These are phyloP conservation scores for Epirrhoe alternata DNA, from an alignment of 2,888 invertebrate genomes.

Conservation along the genomic window DNA sequence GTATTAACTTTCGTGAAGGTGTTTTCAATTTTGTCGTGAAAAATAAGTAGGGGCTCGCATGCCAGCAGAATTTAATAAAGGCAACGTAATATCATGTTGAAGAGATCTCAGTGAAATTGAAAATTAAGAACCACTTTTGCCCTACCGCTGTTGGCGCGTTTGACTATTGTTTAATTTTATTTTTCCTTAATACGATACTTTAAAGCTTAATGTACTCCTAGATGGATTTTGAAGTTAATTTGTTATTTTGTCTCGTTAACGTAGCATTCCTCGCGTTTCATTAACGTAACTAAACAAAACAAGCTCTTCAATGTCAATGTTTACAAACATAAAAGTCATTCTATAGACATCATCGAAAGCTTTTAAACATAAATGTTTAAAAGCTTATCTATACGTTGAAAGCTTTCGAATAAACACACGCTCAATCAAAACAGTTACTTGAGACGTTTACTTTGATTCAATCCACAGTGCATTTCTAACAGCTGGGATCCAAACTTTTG, in stretches of 20 bases:
- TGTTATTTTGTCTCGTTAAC: constrained; percentile 41
- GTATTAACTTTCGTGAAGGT: constrained; percentile 65
- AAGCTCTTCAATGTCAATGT: constrained; percentile 20
- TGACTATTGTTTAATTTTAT: constrained; percentile 50
- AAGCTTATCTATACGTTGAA: constrained; percentile 13
- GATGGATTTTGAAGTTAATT: constrained; percentile 42
- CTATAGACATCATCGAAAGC: constrained; percentile 9
- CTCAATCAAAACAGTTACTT: constrained; percentile 18
- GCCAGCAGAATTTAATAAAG: constrained; percentile 71
- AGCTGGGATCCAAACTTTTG: constrained; percentile 2
- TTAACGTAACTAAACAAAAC: constrained; percentile 13
- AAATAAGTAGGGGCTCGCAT: constrained; percentile 63
- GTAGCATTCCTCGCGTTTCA: constrained; percentile 28
- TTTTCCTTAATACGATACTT: constrained; percentile 44
- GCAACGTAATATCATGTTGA: constrained; percentile 62
- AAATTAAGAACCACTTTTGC: constrained; percentile 67
- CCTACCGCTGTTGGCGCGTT: constrained; percentile 49
- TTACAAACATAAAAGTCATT: constrained; percentile 20
- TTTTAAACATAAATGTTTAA: constrained; percentile 9
- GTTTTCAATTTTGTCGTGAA: constrained; percentile 77
- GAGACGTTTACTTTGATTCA: background rate
- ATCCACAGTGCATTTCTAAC: constrained; percentile 11
- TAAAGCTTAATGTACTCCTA: constrained; percentile 37
- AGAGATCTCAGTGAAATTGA: constrained; percentile 66
- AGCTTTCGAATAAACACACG: constrained; percentile 13